phyloP scores from a whole-genome alignment of 1,140 invertebrate genomes.

The Ceratina calcarata region DNA sequence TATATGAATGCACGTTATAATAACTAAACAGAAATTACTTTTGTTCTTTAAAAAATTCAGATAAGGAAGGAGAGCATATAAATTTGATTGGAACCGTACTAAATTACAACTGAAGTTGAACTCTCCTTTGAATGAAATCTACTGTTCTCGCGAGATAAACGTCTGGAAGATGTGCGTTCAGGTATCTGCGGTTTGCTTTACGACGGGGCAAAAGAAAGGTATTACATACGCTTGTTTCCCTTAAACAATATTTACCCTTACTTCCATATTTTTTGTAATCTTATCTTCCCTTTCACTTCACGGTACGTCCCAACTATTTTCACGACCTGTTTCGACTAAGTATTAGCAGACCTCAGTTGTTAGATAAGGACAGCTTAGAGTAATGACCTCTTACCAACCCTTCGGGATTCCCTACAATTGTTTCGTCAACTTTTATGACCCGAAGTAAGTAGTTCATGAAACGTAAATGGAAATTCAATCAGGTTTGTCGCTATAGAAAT shows the following conservation, averaged over 20 bases:
- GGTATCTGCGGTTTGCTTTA: slow-evolving; percentile 1
- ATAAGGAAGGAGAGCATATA: too few relatives aligned
- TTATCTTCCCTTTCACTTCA: slow-evolving; percentile 43
- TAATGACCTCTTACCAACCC: slow-evolving; percentile 24
- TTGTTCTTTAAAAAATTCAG: too few relatives aligned
- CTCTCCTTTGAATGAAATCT: neutral
- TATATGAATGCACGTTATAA: too few relatives aligned
- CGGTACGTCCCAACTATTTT: slow-evolving; percentile 22
- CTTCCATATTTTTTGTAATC: slow-evolving; percentile 48
- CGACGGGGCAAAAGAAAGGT: neutral
- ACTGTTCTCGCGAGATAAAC: neutral
- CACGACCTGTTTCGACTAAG: slow-evolving; percentile 4
- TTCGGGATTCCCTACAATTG: neutral
- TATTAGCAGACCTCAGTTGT: slow-evolving; percentile 30
- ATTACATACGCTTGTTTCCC: neutral
- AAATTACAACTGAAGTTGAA: neutral
- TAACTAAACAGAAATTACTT: too few relatives aligned
- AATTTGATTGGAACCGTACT: neutral
- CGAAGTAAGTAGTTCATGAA: neutral
- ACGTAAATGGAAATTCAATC: too few relatives aligned
- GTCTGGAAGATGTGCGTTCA: neutral
- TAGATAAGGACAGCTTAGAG: slow-evolving; percentile 32
- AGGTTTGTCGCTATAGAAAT: too few relatives aligned
- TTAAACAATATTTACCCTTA: slow-evolving; percentile 53
- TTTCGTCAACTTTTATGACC: too few relatives aligned